Conservation (phyloP, 2,888 invertebrate genomes). For the Drosophila cyrtoloma region DNA sequence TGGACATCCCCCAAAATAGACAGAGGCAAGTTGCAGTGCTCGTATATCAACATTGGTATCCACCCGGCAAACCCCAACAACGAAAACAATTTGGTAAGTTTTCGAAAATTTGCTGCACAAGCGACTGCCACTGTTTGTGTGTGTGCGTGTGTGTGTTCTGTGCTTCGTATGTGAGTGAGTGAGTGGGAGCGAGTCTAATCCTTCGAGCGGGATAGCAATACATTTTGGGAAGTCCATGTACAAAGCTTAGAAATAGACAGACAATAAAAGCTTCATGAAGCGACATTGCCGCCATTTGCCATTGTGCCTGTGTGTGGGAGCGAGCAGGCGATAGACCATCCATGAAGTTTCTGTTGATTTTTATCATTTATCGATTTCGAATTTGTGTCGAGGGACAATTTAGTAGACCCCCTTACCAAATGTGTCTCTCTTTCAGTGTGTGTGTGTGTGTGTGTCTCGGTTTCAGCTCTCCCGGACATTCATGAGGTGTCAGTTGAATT, state of each 20-base stretch:
- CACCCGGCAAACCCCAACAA: slow-evolving; percentile 80
- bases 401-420: slow-evolving; percentile 58
- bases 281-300: slow-evolving; percentile 70
- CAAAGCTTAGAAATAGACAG: slow-evolving; percentile 81
- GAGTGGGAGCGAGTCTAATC: slow-evolving; percentile 61
- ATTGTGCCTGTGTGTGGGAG: slow-evolving; percentile 40
- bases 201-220: slow-evolving; percentile 70
- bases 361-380: slow-evolving; percentile 84
- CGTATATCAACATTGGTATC: slow-evolving; percentile 81
- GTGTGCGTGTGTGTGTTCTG: slow-evolving; percentile 12
- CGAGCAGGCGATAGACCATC: slow-evolving; percentile 64
- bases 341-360: slow-evolving; percentile 83
- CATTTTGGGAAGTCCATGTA: slow-evolving; percentile 73
- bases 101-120: slow-evolving; percentile 78
- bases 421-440: slow-evolving; percentile 13
- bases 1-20: slow-evolving; percentile 59
- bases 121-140: slow-evolving; percentile 29
- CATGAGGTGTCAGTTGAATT: slow-evolving; percentile 74
- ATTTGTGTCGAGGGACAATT: slow-evolving; percentile 82
- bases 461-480: slow-evolving; percentile 61
- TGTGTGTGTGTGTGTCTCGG: slow-evolving; percentile 26
- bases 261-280: slow-evolving; percentile 83
- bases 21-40: slow-evolving; percentile 58
- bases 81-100: slow-evolving; percentile 82
- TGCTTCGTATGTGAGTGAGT: slow-evolving; percentile 22